Base-by-base conservation (phyloP, 2,888 invertebrate genomes). In the Chromoteleia sp. region DNA sequence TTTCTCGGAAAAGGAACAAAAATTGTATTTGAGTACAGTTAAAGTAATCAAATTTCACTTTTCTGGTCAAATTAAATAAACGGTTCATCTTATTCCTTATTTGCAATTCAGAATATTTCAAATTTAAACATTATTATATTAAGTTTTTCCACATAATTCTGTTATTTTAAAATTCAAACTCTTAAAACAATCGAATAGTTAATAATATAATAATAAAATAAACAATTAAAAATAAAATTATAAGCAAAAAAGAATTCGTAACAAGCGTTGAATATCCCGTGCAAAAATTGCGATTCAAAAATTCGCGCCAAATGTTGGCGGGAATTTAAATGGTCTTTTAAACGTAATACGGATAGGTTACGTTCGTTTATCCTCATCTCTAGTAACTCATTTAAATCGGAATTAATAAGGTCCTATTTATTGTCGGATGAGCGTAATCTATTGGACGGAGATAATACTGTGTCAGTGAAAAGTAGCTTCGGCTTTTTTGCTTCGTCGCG, bases 381-480 rank as follows among this genome's bases (percentile, higher is more conserved):
- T 6, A 25, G 25, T 25, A 6, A 25, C 6, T 25, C 7, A 6
- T 1, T 36, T n/a, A 36, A 36, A 8, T 36, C 0, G n/a, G 5
- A 14, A 15, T 41, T 14, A 41, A 43, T 43, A 19, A 43, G 19
- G 0, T 8, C 17, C 19, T 8, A 43, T 43, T 43, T 43, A 10
- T 43, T 17, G 8, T 21, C 15, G n/a, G 39, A 39, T 56, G 21
- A 36, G n/a, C 19, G 36, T 21, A 36, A 36, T 56, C 15, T n/a
- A 10, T 17, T 56, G 15, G 14, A 56, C 21, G 1, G 39, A 56
- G 1, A 33, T 19, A 61, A 30, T 43, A 30, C 39, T 29, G 39
- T 25, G 59, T 10, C 59, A 30, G 59, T 43, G 59, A 61, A 61
- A 61, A 43, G 59, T 45, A n/a, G 59, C 17, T 7, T 50, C 14